Base-by-base conservation (phyloP, 2,888 invertebrate genomes). In the Cantharis rustica region DNA sequence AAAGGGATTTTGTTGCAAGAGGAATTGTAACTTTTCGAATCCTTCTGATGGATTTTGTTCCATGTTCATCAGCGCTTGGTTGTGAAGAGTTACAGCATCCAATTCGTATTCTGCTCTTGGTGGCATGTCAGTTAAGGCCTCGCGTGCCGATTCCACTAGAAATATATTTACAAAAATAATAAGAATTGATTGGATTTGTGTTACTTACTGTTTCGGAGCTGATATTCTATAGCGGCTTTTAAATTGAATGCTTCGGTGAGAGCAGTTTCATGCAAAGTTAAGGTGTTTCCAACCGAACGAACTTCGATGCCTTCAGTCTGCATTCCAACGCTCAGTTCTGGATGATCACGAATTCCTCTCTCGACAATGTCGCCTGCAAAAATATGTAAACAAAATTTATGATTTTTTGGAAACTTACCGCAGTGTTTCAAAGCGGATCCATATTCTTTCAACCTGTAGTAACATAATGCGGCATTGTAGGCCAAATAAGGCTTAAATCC, bases 221-320 rank as follows among this genome's bases (percentile, higher is more conserved):
- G 96, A 88, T 97, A 99, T 88, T 99, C 98, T 83, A 99, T 97
- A 4, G 99, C 99, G 10, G 99, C 98, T 90, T 99, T 99, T 17
- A 99, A 90, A 89, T 99, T 99, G 86, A 99, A 97, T 0, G 99
- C 98, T 89, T 99, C 99, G 11, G 99, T 96, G 3, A 99, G 91
- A 16, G 98, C 98, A 3, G 99, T 98, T 87, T 98, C 95, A 85
- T 99, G 98, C 76, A 99, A 90, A 0, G 95, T 95, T 75, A 97
- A 89, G 0, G 98, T 97, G 88, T 98, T 98, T 0, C 99, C 99
- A 47, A 99, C 98, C 85, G 98, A 98, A 79, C 98, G 93, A 0
- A 97, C 95, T 89, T 95, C 95, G 68, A 95, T 94, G 1, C 95
- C 95, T 87, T 99, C 99, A 20, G 98, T 96, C 86, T 97, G 97